Percentiles rank a stretch among this genome's conserved stretches.
phyloP scores from a whole-genome alignment of 2,113 vertebrate genomes.

The Sturnira hondurensis region DNA sequence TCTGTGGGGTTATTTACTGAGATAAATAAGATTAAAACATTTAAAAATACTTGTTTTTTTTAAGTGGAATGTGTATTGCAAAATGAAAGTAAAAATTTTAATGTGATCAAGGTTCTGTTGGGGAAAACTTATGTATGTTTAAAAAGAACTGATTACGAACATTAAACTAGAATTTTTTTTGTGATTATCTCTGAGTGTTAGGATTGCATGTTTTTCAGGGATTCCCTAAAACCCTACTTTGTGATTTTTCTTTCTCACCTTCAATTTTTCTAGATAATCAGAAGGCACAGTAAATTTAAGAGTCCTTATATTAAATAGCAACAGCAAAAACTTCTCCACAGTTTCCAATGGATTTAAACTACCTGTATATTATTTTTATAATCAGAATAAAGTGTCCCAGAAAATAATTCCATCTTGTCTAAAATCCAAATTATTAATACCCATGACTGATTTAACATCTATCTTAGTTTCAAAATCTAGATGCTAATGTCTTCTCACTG shows the following conservation, averaged over 20 bases:
- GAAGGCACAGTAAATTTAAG: background rate
- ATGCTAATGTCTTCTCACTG: background rate
- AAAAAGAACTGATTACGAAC: background rate
- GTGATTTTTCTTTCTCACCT: background rate
- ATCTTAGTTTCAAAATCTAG: conserved; percentile 1
- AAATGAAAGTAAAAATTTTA: background rate
- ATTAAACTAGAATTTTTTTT: background rate
- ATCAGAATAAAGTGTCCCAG: background rate
- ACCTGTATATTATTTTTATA: background rate
- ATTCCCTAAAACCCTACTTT: background rate
- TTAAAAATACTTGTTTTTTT: background rate
- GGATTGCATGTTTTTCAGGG: background rate
- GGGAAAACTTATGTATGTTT: background rate
- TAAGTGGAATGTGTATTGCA: background rate
- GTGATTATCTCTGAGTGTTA: background rate
- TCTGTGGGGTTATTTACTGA: background rate
- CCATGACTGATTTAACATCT: background rate
- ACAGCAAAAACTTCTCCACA: background rate
- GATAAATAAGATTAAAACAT: background rate
- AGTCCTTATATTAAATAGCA: background rate
- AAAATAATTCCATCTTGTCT: background rate
- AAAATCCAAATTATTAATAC: fast-evolving
- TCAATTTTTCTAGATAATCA: background rate
- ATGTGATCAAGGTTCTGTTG: background rate
- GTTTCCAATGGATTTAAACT: background rate